Base-by-base conservation (phyloP, 2,888 invertebrate species). In the Polydrusus cervinus region DNA sequence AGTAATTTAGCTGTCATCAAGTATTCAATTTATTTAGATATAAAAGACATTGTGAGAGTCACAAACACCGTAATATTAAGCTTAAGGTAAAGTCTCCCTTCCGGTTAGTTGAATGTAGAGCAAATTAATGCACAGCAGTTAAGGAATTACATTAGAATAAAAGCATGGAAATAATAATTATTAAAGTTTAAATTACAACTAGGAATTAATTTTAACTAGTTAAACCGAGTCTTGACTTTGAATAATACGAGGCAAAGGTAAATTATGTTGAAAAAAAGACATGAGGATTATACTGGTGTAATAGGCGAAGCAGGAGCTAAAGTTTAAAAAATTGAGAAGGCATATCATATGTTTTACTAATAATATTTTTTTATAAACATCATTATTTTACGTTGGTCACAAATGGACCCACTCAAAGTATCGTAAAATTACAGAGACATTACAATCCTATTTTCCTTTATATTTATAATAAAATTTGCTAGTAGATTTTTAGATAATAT, bases 101-200 rank as follows among this genome's bases (percentile, higher is more conserved):
- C 25, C 25, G 53, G 53, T 53, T 60, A 66, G 55, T 43, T 40
- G 8, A 20, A 20, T 20, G 20, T 45, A 40, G 66, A 60, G 66
- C 49, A 47, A 72, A 65, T 66, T 38, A 60, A 45, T 72, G 60
- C 47, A 47, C 10, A 8, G 8, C n/a, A 65, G 72, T 30, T 45
- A 49, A 51, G 40, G 30, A 51, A 66, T 57, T 66, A 66, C 34
- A 66, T 66, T 60, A 72, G 34, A 66, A 57, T 16, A 20, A 60
- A 66, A 57, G 65, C 55, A 14, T 30, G 3, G 53, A 30, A 53
- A 53, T 55, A 25, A 47, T 72, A 57, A 65, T 66, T 53, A 47
- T 55, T 51, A 72, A 66, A 72, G 49, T 72, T 62, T 40, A 70
- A 61, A 70, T 70, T 72, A 49, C 66, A 53, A 45, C 38, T 38